Evolutionary conservation across 2,113 vertebrate genomes (phyloP), one percentile per base, ranked within the genome.

Genomic region (Casuarius casuarius): DNA sequence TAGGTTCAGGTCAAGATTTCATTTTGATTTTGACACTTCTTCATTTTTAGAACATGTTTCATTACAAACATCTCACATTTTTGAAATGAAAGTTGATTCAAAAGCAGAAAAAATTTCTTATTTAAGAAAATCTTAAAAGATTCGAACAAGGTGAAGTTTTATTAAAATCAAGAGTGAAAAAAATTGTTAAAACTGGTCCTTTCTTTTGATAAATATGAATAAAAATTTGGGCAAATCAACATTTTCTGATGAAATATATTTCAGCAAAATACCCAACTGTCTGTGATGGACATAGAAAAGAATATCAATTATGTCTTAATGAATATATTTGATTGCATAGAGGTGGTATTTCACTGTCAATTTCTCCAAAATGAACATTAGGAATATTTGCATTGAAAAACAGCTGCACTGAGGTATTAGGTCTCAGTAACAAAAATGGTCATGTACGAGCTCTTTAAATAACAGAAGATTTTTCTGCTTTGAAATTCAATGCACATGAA

Each of bases 321-420:
- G 95, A 90, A 95, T 93, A 61, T 31, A 78, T 96, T 46, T 96
- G 83, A 93, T 94, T 91, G 29, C 80, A 72, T 15, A 87, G 22
- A 82, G 28, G 35, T 75, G 83, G 7, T 49, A 89, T 72, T 78
- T 86, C 44, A 52, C 89, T 68, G 61, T 59, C 87, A 67, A 21
- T 28, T 71, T 40, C 82, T 84, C 56, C 54, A 88, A 59, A 94
- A 62, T 2, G 6, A 93, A 75, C 12, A 28, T 29, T 15, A 72
- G 52, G 48, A 78, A 72, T 63, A 84, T 75, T 61, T 81, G 23
- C 88, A 75, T 56, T 84, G 79, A 81, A 58, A 81, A 92, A 81
- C 6, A 90, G 48, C 83, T 84, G 76, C 68, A 68, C 68, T 31
- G 48, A 56, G 46, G 59, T 63, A 56, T 33, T 29, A 52, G 44